These are phyloP conservation scores for Callopanchax toddi DNA, from an alignment of 2,113 vertebrate species.

Conservation along the genomic window DNA sequence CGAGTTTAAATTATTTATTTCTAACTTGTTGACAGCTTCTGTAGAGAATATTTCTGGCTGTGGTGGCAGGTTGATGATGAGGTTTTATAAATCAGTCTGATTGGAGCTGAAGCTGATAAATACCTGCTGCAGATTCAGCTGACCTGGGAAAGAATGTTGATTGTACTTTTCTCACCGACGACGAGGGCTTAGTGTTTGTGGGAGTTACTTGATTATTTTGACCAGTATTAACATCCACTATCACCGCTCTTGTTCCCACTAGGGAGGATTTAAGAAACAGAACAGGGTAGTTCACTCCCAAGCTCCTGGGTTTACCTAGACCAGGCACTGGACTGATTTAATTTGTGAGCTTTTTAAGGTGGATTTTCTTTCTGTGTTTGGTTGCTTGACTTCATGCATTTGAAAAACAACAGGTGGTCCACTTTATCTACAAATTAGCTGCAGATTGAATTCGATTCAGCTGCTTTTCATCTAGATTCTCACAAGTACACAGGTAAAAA, in stretches of 20 bases:
- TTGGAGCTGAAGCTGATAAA: neutral
- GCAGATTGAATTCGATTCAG: too few relatives aligned
- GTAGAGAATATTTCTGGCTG: neutral
- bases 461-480: too few relatives aligned
- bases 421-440: too few relatives aligned
- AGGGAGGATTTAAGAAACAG: neutral
- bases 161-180: neutral
- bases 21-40: too few relatives aligned
- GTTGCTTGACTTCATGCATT: too few relatives aligned
- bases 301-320: neutral
- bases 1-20: too few relatives aligned
- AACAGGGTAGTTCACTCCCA: neutral
- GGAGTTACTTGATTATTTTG: neutral
- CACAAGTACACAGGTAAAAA: too few relatives aligned
- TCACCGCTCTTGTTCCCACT: neutral
- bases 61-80: neutral
- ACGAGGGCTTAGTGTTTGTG: neutral
- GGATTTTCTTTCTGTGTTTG: too few relatives aligned
- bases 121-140: slow-evolving; percentile 4
- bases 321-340: neutral
- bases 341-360: too few relatives aligned
- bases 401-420: too few relatives aligned
- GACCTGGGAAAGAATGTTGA: slow-evolving; percentile 5
- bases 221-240: neutral
- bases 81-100: slow-evolving; percentile 5